phyloP scores from a whole-genome alignment of 1,140 invertebrate genomes.

The Nasonia vitripennis region DNA sequence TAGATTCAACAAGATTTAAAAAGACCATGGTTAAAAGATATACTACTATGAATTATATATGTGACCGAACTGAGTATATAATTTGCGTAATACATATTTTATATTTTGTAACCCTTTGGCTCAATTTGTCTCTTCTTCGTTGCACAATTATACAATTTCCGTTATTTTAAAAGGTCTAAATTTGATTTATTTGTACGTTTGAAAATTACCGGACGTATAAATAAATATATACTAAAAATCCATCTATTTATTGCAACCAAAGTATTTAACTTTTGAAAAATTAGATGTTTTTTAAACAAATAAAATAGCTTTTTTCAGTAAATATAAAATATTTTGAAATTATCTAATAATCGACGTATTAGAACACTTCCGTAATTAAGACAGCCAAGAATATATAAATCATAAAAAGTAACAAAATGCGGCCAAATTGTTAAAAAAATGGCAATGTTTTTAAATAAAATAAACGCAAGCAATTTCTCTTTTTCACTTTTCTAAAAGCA shows the following conservation, averaged over 20 bases:
- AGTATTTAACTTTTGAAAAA: no score
- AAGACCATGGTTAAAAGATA: no score
- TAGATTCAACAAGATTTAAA: no score
- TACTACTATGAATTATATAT: not conserved
- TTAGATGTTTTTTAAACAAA: no score
- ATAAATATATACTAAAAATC: not conserved
- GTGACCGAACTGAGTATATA: not conserved
- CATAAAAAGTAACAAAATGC: not conserved
- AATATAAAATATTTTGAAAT: not conserved
- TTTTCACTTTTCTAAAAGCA: conserved; percentile 1
- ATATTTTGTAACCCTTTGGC: not conserved
- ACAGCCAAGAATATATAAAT: not conserved
- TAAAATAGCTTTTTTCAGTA: not conserved
- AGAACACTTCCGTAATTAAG: not conserved
- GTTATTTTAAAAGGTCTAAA: not conserved
- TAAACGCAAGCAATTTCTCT: not conserved
- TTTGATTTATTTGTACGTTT: not conserved
- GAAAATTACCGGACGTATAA: not conserved
- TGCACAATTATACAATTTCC: not conserved
- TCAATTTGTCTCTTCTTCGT: not conserved
- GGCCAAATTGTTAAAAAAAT: not conserved
- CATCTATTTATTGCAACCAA: not conserved
- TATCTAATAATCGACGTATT: not conserved
- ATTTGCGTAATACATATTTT: not conserved
- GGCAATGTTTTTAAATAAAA: not conserved